These are phyloP conservation scores for Calephelis perditalis DNA, from an alignment of 2,888 invertebrate genomes.

Conservation along the genomic window DNA sequence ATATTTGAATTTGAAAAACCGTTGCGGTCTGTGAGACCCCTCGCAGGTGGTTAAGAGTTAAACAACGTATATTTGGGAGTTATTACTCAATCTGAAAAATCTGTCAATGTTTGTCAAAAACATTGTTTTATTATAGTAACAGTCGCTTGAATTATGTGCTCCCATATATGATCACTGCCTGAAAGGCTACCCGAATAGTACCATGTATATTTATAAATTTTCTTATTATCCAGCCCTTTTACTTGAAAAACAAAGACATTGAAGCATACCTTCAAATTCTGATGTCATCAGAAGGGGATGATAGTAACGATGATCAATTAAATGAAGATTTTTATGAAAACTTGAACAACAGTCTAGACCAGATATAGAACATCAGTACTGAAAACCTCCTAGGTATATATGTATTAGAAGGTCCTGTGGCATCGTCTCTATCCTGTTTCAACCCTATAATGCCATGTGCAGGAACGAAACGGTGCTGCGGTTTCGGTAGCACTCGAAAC, in stretches of 20 bases:
- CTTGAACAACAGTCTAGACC: conserved; percentile 5
- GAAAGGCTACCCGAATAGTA: neutral
- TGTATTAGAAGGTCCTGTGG: conserved; percentile 3
- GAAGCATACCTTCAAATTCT: conserved; percentile 9
- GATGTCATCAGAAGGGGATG: conserved; percentile 8
- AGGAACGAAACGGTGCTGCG: too few species aligned
- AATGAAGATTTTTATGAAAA: conserved; percentile 6
- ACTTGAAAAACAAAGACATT: neutral
- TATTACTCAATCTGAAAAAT: conserved; percentile 7
- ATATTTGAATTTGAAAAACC: too few species aligned
- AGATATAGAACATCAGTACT: conserved; percentile 9
- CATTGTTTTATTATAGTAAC: conserved; percentile 6
- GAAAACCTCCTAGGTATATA: conserved; percentile 3
- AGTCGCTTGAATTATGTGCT: neutral
- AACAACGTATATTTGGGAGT: conserved; percentile 10
- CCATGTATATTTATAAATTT: conserved; percentile 8
- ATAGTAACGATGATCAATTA: conserved; percentile 10
- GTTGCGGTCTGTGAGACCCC: too few species aligned
- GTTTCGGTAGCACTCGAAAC: too few species aligned
- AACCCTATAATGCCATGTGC: neutral
- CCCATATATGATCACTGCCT: conserved; percentile 7
- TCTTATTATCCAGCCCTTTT: neutral
- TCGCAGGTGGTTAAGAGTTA: too few species aligned
- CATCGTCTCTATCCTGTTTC: neutral
- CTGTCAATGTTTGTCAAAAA: neutral